A percentile compares a stretch with the other conserved stretches of the same genome.
Conservation (phyloP, 2,113 vertebrate species). For the Lasiurus cinereus region DNA sequence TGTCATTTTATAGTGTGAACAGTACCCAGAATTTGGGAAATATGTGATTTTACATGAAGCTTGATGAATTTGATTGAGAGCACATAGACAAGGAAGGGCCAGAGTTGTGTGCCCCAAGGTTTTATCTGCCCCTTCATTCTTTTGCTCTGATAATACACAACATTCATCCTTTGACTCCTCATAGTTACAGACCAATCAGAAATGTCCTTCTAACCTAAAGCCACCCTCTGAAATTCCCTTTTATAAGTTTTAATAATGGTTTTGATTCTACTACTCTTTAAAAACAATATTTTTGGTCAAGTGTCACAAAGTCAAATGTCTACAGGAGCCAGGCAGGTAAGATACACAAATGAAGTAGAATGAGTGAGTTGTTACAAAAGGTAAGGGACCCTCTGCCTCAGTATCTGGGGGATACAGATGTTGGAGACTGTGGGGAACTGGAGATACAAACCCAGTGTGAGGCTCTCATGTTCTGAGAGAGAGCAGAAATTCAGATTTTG, state of each 20-base stretch:
- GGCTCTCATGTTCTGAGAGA: not conserved
- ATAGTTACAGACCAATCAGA: not conserved
- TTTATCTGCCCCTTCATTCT: not conserved
- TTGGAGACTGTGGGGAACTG: not conserved
- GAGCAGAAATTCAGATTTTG: constrained; percentile 13
- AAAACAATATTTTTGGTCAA: constrained; percentile 31
- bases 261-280: not conserved
- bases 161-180: not conserved
- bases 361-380: not conserved
- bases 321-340: not conserved
- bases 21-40: constrained; percentile 29
- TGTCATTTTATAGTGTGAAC: not conserved
- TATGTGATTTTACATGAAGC: not conserved
- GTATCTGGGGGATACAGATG: not conserved
- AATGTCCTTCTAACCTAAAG: not conserved
- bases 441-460: not conserved
- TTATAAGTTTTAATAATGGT: not conserved
- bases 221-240: not conserved
- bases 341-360: not conserved
- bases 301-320: not conserved
- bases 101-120: not conserved
- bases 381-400: not conserved
- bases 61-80: not conserved
- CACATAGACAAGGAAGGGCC: not conserved
- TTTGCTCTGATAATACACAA: not conserved